Conservation (phyloP, 2,888 invertebrate species). For the Metalampra italica region DNA sequence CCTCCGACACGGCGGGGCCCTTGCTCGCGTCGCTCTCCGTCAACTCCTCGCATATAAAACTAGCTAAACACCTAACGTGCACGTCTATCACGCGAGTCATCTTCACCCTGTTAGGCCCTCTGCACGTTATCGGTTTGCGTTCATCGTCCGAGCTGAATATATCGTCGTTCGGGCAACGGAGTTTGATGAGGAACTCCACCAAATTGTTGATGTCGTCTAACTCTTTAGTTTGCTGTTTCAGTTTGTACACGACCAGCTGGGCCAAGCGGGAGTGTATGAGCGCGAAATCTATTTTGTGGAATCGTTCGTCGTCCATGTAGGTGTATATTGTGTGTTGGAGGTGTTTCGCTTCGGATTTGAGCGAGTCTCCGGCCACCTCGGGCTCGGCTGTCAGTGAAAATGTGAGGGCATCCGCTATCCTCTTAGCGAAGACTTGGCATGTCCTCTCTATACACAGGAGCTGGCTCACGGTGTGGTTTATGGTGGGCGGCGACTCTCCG, state of each 20-base stretch:
- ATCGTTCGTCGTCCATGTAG: slow-evolving; percentile 83
- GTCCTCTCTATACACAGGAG: slow-evolving; percentile 65
- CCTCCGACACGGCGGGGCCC: slow-evolving; percentile 76
- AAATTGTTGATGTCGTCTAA: slow-evolving; percentile 59
- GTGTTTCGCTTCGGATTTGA: slow-evolving; percentile 84
- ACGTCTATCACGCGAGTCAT: slow-evolving; percentile 48
- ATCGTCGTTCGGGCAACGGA: slow-evolving; percentile 69
- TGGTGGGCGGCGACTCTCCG: slow-evolving; percentile 38
- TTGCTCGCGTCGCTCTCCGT: slow-evolving; percentile 49
- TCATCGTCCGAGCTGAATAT: slow-evolving; percentile 80
- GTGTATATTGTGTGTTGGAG: slow-evolving; percentile 82
- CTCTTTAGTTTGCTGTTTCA: slow-evolving; percentile 66
- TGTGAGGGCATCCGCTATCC: slow-evolving; percentile 81
- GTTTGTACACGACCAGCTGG: slow-evolving; percentile 79
- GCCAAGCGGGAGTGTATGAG: slow-evolving; percentile 82
- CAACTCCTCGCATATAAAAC: slow-evolving; percentile 64
- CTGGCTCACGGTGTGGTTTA: slow-evolving; percentile 62
- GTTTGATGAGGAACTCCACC: slow-evolving; percentile 55
- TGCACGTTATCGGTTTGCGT: slow-evolving; percentile 37
- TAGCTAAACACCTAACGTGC: slow-evolving; percentile 64
- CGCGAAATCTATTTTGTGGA: slow-evolving; percentile 80
- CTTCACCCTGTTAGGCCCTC: slow-evolving; percentile 52
- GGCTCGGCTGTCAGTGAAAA: slow-evolving; percentile 76
- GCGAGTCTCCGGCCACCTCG: slow-evolving; percentile 74
- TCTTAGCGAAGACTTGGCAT: slow-evolving; percentile 82